Evolutionary conservation across 1,140 invertebrate species (phyloP).

Genomic region (Nebria ingens): DNA sequence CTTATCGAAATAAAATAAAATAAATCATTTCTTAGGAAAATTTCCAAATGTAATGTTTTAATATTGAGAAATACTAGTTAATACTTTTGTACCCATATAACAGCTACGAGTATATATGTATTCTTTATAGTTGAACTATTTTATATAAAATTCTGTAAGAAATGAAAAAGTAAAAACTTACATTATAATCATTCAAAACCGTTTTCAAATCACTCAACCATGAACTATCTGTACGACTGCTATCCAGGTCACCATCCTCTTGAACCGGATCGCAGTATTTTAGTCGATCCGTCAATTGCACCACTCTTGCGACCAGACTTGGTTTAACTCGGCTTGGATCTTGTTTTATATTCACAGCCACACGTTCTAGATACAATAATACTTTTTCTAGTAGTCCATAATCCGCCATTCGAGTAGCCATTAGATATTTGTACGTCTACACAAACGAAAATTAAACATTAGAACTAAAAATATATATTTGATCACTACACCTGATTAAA

Average conservation of each 20-base stretch:
- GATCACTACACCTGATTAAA: not conserved
- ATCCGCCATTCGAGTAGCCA: constrained; percentile 66
- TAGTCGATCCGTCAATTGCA: constrained; percentile 56
- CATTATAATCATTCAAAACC: constrained; percentile 33
- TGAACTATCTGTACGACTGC: constrained; percentile 35
- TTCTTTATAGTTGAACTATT: too few relatives aligned
- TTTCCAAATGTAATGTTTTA: too few relatives aligned
- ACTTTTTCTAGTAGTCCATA: constrained; percentile 66
- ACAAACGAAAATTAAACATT: too few relatives aligned
- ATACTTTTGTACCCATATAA: too few relatives aligned
- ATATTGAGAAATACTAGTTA: too few relatives aligned
- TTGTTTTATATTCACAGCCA: constrained; percentile 53
- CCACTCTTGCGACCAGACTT: constrained; percentile 53
- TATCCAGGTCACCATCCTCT: constrained; percentile 28
- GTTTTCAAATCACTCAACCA: constrained; percentile 41
- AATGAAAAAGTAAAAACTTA: constrained; percentile 16
- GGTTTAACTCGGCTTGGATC: constrained; percentile 44
- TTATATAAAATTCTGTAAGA: not conserved
- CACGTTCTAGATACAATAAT: constrained; percentile 71
- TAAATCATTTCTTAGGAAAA: too few relatives aligned
- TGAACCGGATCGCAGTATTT: constrained; percentile 68
- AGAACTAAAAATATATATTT: constrained; percentile 16
- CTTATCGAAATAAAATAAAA: too few relatives aligned
- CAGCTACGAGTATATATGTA: too few relatives aligned
- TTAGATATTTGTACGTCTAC: constrained; percentile 63